phyloP scores from a whole-genome alignment of 2,888 invertebrate species.

The Pristionchus arcanus region DNA sequence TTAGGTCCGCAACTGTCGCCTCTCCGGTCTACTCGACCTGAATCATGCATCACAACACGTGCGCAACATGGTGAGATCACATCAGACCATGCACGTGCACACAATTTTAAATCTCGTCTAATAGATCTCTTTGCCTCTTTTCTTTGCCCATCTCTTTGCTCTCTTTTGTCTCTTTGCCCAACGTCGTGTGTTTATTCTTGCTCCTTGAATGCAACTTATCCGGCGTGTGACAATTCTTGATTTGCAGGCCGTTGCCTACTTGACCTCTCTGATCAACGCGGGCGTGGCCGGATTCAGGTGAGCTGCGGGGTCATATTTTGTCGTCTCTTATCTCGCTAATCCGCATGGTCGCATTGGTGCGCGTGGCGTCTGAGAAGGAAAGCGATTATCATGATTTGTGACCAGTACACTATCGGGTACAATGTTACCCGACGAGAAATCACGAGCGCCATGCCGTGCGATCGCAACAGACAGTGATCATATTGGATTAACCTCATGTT shows the following conservation, averaged over 20 bases:
- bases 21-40: conserved; percentile 87
- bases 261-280: conserved; percentile 85
- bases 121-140: too few species aligned
- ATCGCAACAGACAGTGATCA: too few species aligned
- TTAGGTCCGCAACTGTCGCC: conserved; percentile 85
- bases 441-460: too few species aligned
- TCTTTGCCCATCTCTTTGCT: too few species aligned
- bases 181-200: too few species aligned
- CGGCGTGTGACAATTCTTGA: too few species aligned
- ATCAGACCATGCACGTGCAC: background rate
- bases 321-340: background rate
- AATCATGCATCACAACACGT: conserved; percentile 86
- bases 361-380: background rate
- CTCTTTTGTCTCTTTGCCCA: too few species aligned
- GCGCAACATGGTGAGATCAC: conserved; percentile 79
- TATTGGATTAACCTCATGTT: too few species aligned
- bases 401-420: background rate
- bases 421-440: background rate
- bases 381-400: background rate
- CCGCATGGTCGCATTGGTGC: background rate
- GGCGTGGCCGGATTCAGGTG: conserved; percentile 89
- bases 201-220: too few species aligned
- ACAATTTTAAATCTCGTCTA: background rate
- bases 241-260: conserved; percentile 83
- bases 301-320: background rate